Percentiles rank a stretch among this genome's conserved stretches.
Conservation (phyloP, 2,888 invertebrate species). For the Plagodis pulveraria region DNA sequence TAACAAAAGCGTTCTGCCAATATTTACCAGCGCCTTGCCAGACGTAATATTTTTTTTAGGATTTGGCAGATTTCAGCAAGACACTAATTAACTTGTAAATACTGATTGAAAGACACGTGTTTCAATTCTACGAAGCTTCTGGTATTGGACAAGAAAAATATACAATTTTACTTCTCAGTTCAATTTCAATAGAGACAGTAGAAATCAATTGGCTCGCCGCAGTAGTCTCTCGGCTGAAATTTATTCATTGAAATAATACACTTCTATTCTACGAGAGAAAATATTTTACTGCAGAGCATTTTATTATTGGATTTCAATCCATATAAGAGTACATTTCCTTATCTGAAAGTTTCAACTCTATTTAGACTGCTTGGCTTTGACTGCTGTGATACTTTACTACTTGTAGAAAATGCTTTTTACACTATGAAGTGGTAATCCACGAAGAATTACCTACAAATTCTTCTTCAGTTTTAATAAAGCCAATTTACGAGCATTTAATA, state of each 20-base stretch:
- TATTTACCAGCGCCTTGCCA: slow-evolving; percentile 45
- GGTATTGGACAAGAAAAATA: slow-evolving; percentile 4
- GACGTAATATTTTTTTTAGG: slow-evolving; percentile 41
- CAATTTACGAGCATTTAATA: too few relatives aligned
- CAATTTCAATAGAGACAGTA: slow-evolving; percentile 9
- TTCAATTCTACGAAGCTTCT: slow-evolving; percentile 9
- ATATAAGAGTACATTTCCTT: slow-evolving; percentile 8
- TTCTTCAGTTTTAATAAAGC: too few relatives aligned
- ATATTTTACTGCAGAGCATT: slow-evolving; percentile 23
- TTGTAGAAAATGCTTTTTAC: too few relatives aligned
- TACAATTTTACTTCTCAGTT: slow-evolving; percentile 8
- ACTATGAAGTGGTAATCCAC: too few relatives aligned
- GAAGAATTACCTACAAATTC: too few relatives aligned
- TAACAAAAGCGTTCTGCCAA: slow-evolving; percentile 34
- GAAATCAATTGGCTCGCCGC: slow-evolving; percentile 22
- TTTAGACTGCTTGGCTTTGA: too few relatives aligned
- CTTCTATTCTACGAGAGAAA: slow-evolving; percentile 22
- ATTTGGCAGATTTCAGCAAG: slow-evolving; percentile 49
- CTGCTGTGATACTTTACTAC: too few relatives aligned
- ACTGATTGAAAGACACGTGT: slow-evolving; percentile 28
- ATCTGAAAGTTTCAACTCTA: neutral
- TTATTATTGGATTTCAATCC: neutral
- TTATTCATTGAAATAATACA: slow-evolving; percentile 38
- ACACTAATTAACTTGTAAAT: slow-evolving; percentile 57
- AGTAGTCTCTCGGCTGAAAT: slow-evolving; percentile 21